These are phyloP conservation scores for Andrena praecox DNA, from an alignment of 2,888 invertebrate genomes.

Conservation along the genomic window DNA sequence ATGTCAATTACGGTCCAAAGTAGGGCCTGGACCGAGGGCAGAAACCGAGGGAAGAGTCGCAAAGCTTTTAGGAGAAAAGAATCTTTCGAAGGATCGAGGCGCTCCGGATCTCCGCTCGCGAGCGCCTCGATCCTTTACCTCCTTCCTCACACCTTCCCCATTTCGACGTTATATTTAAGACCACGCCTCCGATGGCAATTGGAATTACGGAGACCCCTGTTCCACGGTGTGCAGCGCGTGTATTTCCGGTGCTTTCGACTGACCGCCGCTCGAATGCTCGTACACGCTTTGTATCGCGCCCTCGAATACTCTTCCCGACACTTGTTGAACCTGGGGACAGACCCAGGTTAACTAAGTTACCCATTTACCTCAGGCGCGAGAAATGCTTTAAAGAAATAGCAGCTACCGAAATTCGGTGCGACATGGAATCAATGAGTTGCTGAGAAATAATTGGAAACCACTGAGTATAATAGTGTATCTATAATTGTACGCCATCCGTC, in stretches of 20 bases:
- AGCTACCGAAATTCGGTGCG: neutral
- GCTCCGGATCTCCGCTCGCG: slow-evolving; percentile 60
- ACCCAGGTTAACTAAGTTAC: no score
- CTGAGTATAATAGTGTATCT: slow-evolving; percentile 14
- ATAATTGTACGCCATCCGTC: slow-evolving; percentile 47
- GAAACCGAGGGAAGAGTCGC: slow-evolving; percentile 69
- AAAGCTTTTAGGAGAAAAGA: slow-evolving; percentile 48
- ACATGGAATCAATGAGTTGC: neutral
- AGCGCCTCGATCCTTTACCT: slow-evolving; percentile 52
- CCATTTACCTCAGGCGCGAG: neutral
- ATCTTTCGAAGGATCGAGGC: slow-evolving; percentile 47
- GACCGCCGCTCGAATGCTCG: slow-evolving; percentile 30
- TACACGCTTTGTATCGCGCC: slow-evolving; percentile 13
- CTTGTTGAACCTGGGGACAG: no score
- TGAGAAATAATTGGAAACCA: neutral
- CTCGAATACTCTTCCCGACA: no score
- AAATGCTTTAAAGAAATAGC: neutral
- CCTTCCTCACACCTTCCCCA: slow-evolving; percentile 14
- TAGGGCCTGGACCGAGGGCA: slow-evolving; percentile 81
- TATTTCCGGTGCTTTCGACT: slow-evolving; percentile 23
- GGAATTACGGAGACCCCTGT: slow-evolving; percentile 12
- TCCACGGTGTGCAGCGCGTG: slow-evolving; percentile 31
- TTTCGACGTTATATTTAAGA: slow-evolving; percentile 47
- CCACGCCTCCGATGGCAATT: slow-evolving; percentile 35
- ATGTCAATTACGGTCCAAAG: slow-evolving; percentile 79